phyloP scores from a whole-genome alignment of 2,113 vertebrate genomes.

The Spheniscus mendiculus region DNA sequence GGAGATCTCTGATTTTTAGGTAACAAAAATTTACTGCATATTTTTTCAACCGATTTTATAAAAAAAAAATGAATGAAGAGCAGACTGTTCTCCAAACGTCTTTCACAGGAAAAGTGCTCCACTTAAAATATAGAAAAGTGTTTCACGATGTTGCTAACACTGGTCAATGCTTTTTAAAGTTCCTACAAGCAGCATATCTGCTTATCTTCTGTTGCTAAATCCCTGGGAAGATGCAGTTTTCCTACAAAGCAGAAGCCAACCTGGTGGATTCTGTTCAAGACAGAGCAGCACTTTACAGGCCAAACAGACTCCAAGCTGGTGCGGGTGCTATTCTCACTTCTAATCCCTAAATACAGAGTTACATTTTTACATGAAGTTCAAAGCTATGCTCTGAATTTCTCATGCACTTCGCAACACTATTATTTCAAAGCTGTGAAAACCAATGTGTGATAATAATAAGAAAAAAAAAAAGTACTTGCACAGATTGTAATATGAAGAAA shows the following conservation, averaged over 20 bases:
- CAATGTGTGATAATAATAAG: neutral
- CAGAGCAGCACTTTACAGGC: neutral
- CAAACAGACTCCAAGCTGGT: neutral
- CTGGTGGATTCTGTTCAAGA: neutral
- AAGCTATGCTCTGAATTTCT: neutral
- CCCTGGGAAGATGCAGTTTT: neutral
- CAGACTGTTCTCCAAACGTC: rapidly evolving
- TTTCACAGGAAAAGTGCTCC: neutral
- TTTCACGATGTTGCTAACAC: neutral
- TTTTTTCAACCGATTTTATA: neutral
- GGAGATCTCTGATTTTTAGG: neutral
- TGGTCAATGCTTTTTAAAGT: neutral
- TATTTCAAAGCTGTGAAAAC: neutral
- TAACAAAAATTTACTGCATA: neutral
- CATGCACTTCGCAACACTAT: neutral
- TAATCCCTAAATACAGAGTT: neutral
- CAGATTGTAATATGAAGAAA: neutral
- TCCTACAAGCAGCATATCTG: neutral
- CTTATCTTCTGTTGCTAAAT: neutral
- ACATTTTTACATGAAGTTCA: neutral
- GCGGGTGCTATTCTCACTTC: neutral
- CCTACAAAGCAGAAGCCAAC: neutral
- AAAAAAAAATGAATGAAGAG: neutral
- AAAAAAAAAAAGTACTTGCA: neutral
- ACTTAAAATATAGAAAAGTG: neutral